These are phyloP conservation scores for Ptychadena robeensis DNA, from an alignment of 2,797 vertebrate species.

Conservation along the genomic window DNA sequence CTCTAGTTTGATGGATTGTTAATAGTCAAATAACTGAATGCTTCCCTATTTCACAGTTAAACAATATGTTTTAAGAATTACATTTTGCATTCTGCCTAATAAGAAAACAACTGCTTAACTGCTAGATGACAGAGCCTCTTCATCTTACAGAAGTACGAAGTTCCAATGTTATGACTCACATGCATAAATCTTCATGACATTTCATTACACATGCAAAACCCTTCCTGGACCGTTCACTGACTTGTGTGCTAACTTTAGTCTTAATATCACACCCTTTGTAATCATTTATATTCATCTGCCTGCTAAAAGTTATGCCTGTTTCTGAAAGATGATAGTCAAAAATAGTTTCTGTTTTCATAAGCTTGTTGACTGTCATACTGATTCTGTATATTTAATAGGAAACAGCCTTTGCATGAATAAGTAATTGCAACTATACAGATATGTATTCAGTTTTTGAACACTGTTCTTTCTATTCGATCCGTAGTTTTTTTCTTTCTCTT, in stretches of 20 bases:
- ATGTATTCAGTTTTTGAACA: too few relatives aligned
- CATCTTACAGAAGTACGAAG: constrained; percentile 10
- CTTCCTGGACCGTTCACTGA: constrained; percentile 49
- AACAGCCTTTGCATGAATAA: too few relatives aligned
- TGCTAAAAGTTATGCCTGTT: background rate
- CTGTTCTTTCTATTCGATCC: too few relatives aligned
- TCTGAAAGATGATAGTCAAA: background rate
- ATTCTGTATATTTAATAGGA: too few relatives aligned
- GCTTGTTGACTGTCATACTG: too few relatives aligned
- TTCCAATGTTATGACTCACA: constrained; percentile 50
- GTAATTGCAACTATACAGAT: too few relatives aligned
- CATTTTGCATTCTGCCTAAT: constrained; percentile 11
- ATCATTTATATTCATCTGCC: constrained; percentile 13
- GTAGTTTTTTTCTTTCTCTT: too few relatives aligned
- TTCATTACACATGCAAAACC: constrained; percentile 56
- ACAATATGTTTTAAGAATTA: background rate
- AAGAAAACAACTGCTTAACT: constrained; percentile 33
- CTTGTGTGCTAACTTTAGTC: constrained; percentile 38
- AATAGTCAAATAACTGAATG: constrained; percentile 5
- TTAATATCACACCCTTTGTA: constrained; percentile 40
- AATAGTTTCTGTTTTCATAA: too few relatives aligned
- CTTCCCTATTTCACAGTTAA: background rate
- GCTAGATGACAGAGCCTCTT: constrained; percentile 28
- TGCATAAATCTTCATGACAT: constrained; percentile 57
- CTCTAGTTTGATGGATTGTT: background rate